Base-by-base conservation (phyloP, 2,888 invertebrate genomes). In the Anoncus sp. region DNA sequence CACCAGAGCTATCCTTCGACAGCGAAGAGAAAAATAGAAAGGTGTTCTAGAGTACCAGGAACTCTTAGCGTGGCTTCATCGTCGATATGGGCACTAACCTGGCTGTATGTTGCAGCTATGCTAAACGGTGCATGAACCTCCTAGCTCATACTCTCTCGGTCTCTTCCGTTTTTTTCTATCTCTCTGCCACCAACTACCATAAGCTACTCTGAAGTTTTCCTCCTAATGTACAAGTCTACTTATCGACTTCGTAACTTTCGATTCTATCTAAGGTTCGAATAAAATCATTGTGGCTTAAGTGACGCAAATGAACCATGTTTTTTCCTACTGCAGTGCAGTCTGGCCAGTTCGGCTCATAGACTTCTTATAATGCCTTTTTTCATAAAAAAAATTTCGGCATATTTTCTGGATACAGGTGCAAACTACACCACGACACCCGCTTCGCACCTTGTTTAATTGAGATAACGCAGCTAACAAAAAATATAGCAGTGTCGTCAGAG, bases 31-130 rank as follows among this genome's bases (percentile, higher is more conserved):
- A 66, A 71, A 60, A 65, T 43, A 49, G 57, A 51, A 31, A 53
- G 55, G 40, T 31, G 51, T 66, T 71, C 53, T 69, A 82, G 79
- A 84, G 84, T 84, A 79, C 74, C 73, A 43, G 81, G 81, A 81
- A 75, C 82, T 83, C 80, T 83, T 83, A 83, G 53, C 49, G 55
- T 65, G 67, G 67, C 72, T 38, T 16, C 20, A n/a, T 38, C 35
- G 47, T 65, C 59, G 57, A 70, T 75, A 70, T 75, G 38, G 65
- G 12, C 31, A 35, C 55, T 18, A 63, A 59, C 49, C 40, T 40
- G 12, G 20, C 24, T 51, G 10, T 67, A 62, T 35, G 47, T 63
- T 75, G n/a, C 24, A 57, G 10, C 59, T 45, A 22, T 57, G 20
- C 47, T 43, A 40, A 71, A 47, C 75, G 16, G 57, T 35, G 40